Percentiles rank a stretch among this genome's conserved stretches.
Evolutionary conservation across 2,888 invertebrate genomes (phyloP).

Genomic region (Galeopsomyia nigrocyanea): DNA sequence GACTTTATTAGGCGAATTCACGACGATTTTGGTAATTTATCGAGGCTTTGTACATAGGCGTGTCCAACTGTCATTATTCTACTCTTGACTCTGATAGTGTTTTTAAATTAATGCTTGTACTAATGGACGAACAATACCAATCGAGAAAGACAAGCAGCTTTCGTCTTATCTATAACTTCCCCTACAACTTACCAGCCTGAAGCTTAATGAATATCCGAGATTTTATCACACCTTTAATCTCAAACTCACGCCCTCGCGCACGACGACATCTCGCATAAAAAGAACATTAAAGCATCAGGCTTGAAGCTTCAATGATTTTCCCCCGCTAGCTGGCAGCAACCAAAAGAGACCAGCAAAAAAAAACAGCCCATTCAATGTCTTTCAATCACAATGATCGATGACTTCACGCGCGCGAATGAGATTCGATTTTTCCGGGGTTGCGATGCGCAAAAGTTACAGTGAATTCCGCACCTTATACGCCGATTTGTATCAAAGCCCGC

Average conservation of each 20-base stretch:
- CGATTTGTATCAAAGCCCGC: conserved; percentile 49
- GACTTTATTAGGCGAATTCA: neutral
- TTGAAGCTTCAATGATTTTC: conserved; percentile 2
- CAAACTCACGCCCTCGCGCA: neutral
- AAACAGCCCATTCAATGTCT: conserved; percentile 60
- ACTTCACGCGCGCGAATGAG: conserved; percentile 25
- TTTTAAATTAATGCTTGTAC: too few relatives aligned
- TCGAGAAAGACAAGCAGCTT: too few relatives aligned
- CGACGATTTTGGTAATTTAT: neutral
- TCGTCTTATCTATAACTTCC: neutral
- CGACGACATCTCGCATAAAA: conserved; percentile 5
- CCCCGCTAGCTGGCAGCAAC: neutral
- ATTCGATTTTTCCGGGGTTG: neutral
- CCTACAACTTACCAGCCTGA: neutral
- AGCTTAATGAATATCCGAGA: conserved; percentile 26
- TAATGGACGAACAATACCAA: too few relatives aligned
- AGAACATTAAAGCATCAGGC: conserved; percentile 11
- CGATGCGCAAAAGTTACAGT: conserved; percentile 23
- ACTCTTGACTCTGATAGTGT: too few relatives aligned
- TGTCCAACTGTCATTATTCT: too few relatives aligned
- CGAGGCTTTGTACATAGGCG: too few relatives aligned
- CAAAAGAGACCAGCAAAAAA: conserved; percentile 35
- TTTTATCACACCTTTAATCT: neutral
- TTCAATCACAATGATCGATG: conserved; percentile 64
- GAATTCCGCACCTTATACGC: conserved; percentile 37